Evolutionary conservation across 35 echinoderm and acorn worm genomes (phyloP).

Genomic region (Chiridota heheva): DNA sequence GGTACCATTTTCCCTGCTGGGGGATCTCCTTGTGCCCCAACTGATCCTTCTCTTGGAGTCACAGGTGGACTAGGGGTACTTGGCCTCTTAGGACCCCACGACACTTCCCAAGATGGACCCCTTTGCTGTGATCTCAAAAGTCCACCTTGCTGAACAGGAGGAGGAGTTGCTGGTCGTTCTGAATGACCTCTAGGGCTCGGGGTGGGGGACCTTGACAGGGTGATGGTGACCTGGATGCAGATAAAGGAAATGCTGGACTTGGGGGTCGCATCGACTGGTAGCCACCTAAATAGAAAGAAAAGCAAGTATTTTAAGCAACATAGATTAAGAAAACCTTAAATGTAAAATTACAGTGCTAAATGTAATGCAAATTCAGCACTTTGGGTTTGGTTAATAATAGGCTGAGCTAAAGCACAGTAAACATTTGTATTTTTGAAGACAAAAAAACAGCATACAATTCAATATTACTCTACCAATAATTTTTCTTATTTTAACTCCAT

Average conservation of each 20-base stretch:
- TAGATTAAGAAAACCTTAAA: no score
- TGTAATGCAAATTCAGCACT: no score
- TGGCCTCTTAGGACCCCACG: constrained; percentile 41
- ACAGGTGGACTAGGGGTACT: constrained; percentile 6
- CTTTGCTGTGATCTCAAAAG: neutral
- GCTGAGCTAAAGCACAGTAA: no score
- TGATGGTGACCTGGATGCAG: neutral
- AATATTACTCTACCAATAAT: no score
- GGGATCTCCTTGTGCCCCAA: neutral
- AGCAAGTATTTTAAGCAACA: no score
- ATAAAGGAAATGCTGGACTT: constrained; percentile 32
- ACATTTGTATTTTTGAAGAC: no score
- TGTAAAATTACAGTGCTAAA: no score
- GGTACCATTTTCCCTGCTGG: neutral
- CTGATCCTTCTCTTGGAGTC: constrained; percentile 21
- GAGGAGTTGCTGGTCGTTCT: constrained; percentile 10
- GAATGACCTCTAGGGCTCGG: constrained; percentile 16
- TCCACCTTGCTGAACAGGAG: neutral
- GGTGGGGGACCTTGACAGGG: constrained; percentile 22
- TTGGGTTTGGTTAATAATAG: no score
- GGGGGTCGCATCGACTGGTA: constrained; percentile 6
- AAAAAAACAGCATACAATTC: no score
- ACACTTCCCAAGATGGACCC: constrained; percentile 9
- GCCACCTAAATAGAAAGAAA: neutral
- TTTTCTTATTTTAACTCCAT: no score